Evolutionary conservation across 1,140 invertebrate species (phyloP).

Genomic region (Lepidurus couesii): DNA sequence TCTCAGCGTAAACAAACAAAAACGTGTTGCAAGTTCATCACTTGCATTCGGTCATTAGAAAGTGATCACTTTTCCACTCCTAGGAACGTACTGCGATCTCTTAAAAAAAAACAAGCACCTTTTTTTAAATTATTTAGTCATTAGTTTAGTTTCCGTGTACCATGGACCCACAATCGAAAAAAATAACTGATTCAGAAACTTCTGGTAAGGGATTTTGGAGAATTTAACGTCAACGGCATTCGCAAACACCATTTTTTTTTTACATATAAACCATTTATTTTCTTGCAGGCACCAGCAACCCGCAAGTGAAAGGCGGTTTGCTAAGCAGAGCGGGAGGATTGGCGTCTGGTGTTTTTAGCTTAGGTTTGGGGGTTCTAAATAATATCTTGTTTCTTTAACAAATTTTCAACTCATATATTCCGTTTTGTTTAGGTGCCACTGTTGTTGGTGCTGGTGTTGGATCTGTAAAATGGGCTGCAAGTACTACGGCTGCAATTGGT

Average conservation of each 20-base stretch:
- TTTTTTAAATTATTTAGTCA: neutral
- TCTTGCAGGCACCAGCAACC: neutral
- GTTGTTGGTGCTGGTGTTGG: slow-evolving; percentile 10
- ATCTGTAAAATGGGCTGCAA: neutral
- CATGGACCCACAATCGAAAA: neutral
- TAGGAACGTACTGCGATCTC: neutral
- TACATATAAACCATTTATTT: neutral
- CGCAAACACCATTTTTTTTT: neutral
- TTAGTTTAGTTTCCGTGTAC: neutral
- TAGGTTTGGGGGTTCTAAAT: neutral
- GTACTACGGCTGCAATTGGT: slow-evolving; percentile 1
- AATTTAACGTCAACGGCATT: neutral
- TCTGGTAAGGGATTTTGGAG: neutral
- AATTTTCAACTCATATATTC: neutral
- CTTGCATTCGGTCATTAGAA: neutral
- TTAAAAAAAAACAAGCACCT: neutral
- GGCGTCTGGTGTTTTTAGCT: neutral
- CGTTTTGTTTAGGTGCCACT: neutral
- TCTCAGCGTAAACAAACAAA: neutral
- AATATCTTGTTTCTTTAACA: neutral
- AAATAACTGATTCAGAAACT: neutral
- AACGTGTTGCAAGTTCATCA: neutral
- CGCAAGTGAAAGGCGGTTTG: neutral
- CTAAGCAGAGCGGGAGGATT: neutral
- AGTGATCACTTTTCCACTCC: neutral